Evolutionary conservation across 2,113 vertebrate genomes (phyloP).

Genomic region (Mungos mungo): DNA sequence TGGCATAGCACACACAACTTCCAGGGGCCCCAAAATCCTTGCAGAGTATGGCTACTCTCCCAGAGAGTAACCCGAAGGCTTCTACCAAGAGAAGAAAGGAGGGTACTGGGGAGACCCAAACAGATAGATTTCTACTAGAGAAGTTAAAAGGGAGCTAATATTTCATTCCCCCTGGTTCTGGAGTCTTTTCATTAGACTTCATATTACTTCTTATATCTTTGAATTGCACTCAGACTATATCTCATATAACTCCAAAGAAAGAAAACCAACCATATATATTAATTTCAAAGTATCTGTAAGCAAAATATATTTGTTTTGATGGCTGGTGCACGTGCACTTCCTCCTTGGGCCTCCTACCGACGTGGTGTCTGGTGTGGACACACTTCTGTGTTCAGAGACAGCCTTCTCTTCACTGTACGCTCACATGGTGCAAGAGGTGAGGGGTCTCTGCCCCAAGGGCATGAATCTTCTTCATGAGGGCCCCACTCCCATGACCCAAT

Average conservation of each 20-base stretch:
- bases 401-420: neutral
- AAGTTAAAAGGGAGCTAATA: neutral
- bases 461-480: neutral
- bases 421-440: too few species aligned
- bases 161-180: neutral
- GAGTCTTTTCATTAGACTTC: neutral
- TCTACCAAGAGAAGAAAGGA: neutral
- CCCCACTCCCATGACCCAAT: neutral
- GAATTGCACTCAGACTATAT: neutral
- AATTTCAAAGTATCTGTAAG: neutral
- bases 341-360: too few species aligned
- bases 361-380: too few species aligned
- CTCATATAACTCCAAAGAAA: neutral
- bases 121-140: neutral
- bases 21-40: neutral
- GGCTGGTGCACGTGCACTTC: too few species aligned
- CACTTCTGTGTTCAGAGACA: fast-evolving
- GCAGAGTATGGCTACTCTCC: neutral
- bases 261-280: neutral
- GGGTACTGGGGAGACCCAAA: neutral
- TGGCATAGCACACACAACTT: neutral
- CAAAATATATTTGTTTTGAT: neutral
- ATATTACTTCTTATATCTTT: neutral
- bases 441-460: neutral
- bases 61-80: neutral